Base-by-base conservation (phyloP, 2,797 vertebrate species). In the Pempheris klunzingeri region DNA sequence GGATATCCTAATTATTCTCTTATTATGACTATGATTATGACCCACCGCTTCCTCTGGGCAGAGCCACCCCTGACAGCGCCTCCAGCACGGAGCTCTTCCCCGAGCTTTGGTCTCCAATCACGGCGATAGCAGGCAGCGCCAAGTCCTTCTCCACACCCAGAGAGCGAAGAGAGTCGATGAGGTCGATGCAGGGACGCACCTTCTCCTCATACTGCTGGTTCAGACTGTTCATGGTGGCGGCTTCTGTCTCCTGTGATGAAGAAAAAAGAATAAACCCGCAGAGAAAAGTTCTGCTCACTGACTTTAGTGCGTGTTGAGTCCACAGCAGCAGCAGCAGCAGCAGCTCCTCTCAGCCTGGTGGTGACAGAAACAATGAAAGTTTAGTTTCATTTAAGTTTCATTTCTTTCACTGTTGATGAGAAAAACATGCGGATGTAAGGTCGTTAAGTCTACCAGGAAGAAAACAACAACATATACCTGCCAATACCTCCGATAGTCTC, bases 11-110 rank as follows among this genome's bases (percentile, higher is more conserved):
- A 46, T n/a, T 46, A 18, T 13, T 46, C 10, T 46, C 9, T 15
- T 30, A 15, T 32, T 30, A 20, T n/a, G n/a, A n/a, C n/a, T n/a
- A n/a, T n/a, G n/a, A n/a, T n/a, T n/a, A 1, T n/a, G 18, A 55
- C 28, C 22, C 34, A 99, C 97, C 97, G 0, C 73, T 96, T 50
- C 97, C 97, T 64, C 96, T 95, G 2, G 97, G 97, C 26, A 99
- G 95, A 55, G 96, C 76, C 24, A 98, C 94, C 4, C 97, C 97
- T 0, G 97, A 97, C 58, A 99, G 92, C 6, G 96, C 97, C 92
- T 99, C 97, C 36, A 98, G 84, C 77, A 98, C 96, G 0, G 97
- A 98, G 78, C 97, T 98, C 94, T 99, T 99, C 72, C 97, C 97
- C 0, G 97, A 98, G 89, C 97, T 98, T 88, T 98, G 97, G 92